Evolutionary conservation across 2,113 vertebrate genomes (phyloP).

Genomic region (Saccopteryx leptura): DNA sequence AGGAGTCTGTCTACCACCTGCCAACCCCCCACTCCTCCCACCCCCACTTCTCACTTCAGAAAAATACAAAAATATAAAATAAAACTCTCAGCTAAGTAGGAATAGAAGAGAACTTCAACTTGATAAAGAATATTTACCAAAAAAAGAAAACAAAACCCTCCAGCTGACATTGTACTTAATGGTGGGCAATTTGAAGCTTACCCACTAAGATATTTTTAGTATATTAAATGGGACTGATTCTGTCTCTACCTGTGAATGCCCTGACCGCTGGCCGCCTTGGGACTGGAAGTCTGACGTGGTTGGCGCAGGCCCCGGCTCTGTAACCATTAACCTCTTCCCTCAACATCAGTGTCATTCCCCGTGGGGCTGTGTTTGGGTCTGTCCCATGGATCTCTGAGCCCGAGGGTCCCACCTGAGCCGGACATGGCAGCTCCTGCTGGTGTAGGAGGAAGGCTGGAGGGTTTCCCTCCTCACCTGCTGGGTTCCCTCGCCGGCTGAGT

Average conservation of each 20-base stretch:
- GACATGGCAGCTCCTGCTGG: accelerated
- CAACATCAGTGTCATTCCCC: slow-evolving; percentile 76
- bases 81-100: background rate
- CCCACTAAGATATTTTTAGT: slow-evolving; percentile 73
- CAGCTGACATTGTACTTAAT: background rate
- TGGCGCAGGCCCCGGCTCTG: slow-evolving; percentile 18
- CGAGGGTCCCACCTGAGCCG: background rate
- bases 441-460: background rate
- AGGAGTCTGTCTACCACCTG: no score
- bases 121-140: background rate
- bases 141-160: background rate
- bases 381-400: background rate
- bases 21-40: no score
- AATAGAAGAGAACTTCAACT: background rate
- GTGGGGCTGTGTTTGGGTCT: slow-evolving; percentile 48
- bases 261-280: background rate
- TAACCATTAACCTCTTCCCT: slow-evolving; percentile 67
- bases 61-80: no score
- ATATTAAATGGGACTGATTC: slow-evolving; percentile 90
- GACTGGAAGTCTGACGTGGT: background rate
- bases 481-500: background rate
- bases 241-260: slow-evolving; percentile 82
- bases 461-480: background rate
- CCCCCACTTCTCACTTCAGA: no score
- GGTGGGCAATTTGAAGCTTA: background rate